phyloP scores from a whole-genome alignment of 2,113 vertebrate genomes.

The Diglossa brunneiventris region DNA sequence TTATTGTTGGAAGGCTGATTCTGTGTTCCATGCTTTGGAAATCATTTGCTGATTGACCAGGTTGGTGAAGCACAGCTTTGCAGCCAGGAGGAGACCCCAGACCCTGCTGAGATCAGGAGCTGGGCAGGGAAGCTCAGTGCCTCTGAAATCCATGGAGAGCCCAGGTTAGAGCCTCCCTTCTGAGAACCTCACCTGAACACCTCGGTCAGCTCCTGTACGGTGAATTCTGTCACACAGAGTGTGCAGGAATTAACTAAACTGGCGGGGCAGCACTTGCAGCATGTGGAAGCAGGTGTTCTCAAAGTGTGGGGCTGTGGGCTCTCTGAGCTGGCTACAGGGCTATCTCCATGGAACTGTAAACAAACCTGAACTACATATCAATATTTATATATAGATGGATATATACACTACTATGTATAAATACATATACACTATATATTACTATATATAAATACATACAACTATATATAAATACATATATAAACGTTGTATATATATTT shows the following conservation, averaged over 20 bases:
- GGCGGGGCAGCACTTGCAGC: neutral
- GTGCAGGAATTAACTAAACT: too few species aligned
- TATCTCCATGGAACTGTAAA: fast-evolving
- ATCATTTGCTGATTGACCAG: neutral
- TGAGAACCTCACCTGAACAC: neutral
- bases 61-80: neutral
- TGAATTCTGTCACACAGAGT: neutral
- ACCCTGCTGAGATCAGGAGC: fast-evolving
- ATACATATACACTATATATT: neutral
- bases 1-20: neutral
- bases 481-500: neutral
- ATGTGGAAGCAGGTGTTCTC: neutral
- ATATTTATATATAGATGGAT: neutral
- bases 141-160: neutral
- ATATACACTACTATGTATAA: neutral
- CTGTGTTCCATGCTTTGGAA: neutral
- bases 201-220: neutral
- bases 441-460: neutral
- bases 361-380: neutral
- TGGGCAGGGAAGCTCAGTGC: neutral
- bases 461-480: neutral
- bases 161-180: fast-evolving
- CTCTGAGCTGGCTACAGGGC: neutral
- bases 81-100: neutral
- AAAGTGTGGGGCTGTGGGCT: neutral